Evolutionary conservation across 2,797 vertebrate species (phyloP).

Genomic region (Crax fasciolata): DNA sequence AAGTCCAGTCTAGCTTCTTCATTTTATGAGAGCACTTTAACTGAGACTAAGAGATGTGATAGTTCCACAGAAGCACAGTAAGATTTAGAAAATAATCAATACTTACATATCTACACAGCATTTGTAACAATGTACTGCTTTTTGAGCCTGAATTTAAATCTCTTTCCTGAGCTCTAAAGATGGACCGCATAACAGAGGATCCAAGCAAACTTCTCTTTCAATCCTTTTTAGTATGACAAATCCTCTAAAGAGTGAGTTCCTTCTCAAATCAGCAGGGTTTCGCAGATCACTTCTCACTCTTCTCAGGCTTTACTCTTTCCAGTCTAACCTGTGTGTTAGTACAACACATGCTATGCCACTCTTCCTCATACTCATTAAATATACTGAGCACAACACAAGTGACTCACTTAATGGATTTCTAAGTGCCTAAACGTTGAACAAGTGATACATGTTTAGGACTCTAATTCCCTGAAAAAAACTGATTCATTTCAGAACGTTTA

Average conservation of each 20-base stretch:
- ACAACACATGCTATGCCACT: fast-evolving
- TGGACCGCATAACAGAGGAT: neutral
- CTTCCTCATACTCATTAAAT: neutral
- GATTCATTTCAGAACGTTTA: neutral
- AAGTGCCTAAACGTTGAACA: neutral
- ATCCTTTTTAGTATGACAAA: neutral
- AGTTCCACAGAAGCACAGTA: neutral
- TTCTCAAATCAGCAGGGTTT: neutral
- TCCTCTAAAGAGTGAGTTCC: neutral
- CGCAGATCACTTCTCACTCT: neutral
- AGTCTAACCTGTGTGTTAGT: neutral
- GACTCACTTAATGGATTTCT: neutral
- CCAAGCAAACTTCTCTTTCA: neutral
- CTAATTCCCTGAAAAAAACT: neutral
- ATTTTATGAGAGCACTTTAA: neutral
- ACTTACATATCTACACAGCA: neutral
- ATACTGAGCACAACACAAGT: neutral
- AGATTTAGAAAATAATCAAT: neutral
- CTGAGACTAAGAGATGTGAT: neutral
- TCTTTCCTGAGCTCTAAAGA: neutral
- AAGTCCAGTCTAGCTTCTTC: neutral
- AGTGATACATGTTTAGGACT: neutral
- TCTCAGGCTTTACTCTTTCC: neutral
- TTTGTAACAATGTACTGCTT: neutral
- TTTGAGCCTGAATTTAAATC: neutral